Base-by-base conservation (phyloP, 2,797 vertebrate genomes). In the Cephalopachus bancanus region DNA sequence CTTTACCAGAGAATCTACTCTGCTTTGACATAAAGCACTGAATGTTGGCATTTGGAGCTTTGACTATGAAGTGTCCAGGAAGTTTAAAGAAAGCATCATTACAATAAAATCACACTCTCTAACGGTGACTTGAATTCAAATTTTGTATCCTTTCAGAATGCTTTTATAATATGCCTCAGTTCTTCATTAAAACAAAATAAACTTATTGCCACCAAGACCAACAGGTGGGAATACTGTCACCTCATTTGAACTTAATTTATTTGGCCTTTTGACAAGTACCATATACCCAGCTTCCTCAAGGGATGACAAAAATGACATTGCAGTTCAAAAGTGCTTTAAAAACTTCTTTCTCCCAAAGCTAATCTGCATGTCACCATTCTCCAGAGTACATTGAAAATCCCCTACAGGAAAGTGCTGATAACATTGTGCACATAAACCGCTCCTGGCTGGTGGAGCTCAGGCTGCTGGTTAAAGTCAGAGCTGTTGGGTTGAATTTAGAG, bases 381-480 rank as follows among this genome's bases (percentile, higher is more conserved):
- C 79, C 60, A 22, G 79, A 92, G 83, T 3, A 33, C 37, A 74
- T 24, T 71, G 91, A 88, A 91, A 84, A 71, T 94, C 81, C 93
- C 83, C 60, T 78, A 0, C n/a, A 62, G 94, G 96, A 86, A 89
- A 93, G n/a, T 5, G 10, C 96, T 71, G 94, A 93, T 95, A 92
- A 89, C 80, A 69, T 33, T 95, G 88, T 94, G 17, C 10, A 2
- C 0, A 0, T 11, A 51, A 74, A 22, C 59, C 1, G 12, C 74
- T 37, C 26, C 49, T 22, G 57, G 57, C 64, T 64, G 60, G 20
- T 49, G 5, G 65, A 16, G 57, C 67, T 83, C 60, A 83, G 83
- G 60, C 33, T 28, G 22, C 89, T 65, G 78, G 72, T 67, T 75
- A 16, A 81, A 71, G 81, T 69, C 76, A 64, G 71, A 69, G 67